Evolutionary conservation across 2,797 vertebrate species (phyloP).

Genomic region (Rhinophrynus dorsalis): DNA sequence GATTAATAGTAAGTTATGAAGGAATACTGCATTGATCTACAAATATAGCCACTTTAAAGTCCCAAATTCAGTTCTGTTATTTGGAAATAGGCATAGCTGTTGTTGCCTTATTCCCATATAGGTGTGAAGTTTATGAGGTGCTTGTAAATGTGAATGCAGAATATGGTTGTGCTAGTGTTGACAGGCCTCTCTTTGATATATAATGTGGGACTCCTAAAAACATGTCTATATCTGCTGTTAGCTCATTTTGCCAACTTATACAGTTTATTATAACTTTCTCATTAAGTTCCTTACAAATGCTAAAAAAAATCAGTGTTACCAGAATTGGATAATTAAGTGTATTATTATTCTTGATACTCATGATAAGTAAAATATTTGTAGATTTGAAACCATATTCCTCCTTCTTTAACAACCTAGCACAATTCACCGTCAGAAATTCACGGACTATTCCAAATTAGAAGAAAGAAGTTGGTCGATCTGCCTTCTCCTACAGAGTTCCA

Average conservation of each 20-base stretch:
- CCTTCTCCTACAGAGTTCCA: too few relatives aligned
- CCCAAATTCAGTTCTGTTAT: background rate
- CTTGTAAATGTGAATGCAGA: constrained; percentile 34
- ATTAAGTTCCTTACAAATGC: background rate
- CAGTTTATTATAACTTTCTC: background rate
- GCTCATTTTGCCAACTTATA: constrained; percentile 3
- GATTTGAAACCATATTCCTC: too few relatives aligned
- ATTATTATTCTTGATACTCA: too few relatives aligned
- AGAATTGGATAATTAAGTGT: too few relatives aligned
- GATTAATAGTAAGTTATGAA: background rate
- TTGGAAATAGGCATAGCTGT: constrained; percentile 16
- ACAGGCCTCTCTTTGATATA: constrained; percentile 34
- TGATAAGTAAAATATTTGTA: too few relatives aligned
- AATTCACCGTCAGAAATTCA: too few relatives aligned
- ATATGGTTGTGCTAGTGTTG: constrained; percentile 25
- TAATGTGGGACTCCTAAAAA: constrained; percentile 11
- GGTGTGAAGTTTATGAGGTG: constrained; percentile 38
- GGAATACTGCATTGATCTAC: background rate
- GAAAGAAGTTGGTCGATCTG: too few relatives aligned
- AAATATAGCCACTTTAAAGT: constrained; percentile 14
- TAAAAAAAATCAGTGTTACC: too few relatives aligned
- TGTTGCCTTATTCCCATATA: constrained; percentile 21
- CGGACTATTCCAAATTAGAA: too few relatives aligned
- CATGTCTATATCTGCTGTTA: constrained; percentile 8
- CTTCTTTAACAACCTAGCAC: too few relatives aligned